Evolutionary conservation across 2,888 invertebrate species (phyloP).

Genomic region (Heliconius ethilla): DNA sequence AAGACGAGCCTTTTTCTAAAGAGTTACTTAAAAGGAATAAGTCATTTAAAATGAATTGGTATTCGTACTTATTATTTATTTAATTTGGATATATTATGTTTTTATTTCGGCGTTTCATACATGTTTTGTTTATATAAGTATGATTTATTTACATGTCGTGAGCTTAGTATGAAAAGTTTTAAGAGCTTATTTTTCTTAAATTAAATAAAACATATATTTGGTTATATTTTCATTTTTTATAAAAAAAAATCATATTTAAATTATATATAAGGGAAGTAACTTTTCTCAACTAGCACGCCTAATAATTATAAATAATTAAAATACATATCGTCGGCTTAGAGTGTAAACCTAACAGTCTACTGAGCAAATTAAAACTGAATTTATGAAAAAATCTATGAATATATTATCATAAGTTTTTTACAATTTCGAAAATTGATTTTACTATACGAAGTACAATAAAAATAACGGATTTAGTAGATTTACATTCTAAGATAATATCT

Average conservation of each 20-base stretch:
- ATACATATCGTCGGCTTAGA: neutral
- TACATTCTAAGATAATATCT: neutral
- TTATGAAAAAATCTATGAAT: too few species aligned
- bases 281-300: neutral
- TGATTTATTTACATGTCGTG: neutral
- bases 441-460: too few species aligned
- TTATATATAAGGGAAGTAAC: neutral
- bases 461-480: neutral
- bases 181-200: neutral
- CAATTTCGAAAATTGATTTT: too few species aligned
- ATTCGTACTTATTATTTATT: neutral
- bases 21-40: neutral
- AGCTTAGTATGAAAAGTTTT: neutral
- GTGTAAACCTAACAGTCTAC: too few species aligned
- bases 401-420: too few species aligned
- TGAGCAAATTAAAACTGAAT: too few species aligned
- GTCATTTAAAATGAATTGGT: neutral
- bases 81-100: constrained; percentile 1
- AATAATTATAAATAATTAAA: neutral
- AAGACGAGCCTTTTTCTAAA: neutral
- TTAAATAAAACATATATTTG: too few species aligned
- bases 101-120: neutral
- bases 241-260: neutral
- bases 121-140: neutral
- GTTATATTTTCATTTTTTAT: neutral